Percentiles rank a stretch among this genome's conserved stretches.
Conservation (phyloP, 1,140 invertebrate species). For the Drosophila pallidifrons region DNA sequence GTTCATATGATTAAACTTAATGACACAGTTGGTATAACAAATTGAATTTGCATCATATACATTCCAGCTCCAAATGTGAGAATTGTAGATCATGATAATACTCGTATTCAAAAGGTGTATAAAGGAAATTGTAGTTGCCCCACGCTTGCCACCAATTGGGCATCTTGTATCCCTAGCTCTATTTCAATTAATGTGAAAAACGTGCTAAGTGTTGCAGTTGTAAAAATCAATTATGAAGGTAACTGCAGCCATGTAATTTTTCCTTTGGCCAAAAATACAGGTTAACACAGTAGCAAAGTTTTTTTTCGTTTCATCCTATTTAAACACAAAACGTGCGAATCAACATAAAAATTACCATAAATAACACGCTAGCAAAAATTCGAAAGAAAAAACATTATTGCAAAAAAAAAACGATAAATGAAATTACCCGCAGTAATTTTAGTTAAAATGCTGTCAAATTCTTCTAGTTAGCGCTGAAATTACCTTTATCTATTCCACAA, state of each 20-base stretch:
- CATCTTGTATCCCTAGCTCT: background rate
- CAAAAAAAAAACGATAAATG: conserved; percentile 58
- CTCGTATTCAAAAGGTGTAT: too few relatives aligned
- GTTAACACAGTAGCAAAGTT: conserved; percentile 42
- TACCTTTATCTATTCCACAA: too few relatives aligned
- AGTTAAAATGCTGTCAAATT: background rate
- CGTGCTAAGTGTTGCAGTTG: conserved; percentile 49
- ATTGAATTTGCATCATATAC: too few relatives aligned
- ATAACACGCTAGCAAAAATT: conserved; percentile 66
- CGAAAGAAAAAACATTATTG: conserved; percentile 9
- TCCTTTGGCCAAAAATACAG: conserved; percentile 8
- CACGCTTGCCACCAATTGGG: conserved; percentile 2
- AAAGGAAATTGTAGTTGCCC: conserved; percentile 9
- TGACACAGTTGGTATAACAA: too few relatives aligned
- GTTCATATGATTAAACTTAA: too few relatives aligned
- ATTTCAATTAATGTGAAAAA: conserved; percentile 73
- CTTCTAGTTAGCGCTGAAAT: too few relatives aligned
- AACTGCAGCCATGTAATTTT: conserved; percentile 33
- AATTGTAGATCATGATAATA: too few relatives aligned
- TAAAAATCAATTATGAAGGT: conserved; percentile 20
- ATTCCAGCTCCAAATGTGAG: too few relatives aligned
- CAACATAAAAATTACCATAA: conserved; percentile 75
- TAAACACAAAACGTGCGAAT: conserved; percentile 75
- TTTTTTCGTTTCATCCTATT: conserved; percentile 42
- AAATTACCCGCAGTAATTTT: conserved; percentile 72